Percentiles rank a stretch among this genome's conserved stretches.
phyloP scores from a whole-genome alignment of 2,113 vertebrate species.

The Erythrolamprus reginae region DNA sequence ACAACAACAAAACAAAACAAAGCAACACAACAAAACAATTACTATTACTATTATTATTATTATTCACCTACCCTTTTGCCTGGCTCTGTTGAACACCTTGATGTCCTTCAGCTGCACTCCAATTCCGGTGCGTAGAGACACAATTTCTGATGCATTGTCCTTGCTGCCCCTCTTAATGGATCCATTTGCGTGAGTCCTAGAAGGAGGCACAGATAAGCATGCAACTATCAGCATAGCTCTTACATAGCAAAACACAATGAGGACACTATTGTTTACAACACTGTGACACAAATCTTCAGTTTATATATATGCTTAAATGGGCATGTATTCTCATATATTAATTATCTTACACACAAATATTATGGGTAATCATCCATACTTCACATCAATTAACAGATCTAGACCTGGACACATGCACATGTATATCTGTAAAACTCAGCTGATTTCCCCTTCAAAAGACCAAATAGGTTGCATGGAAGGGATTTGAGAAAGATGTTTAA shows the following conservation, averaged over 20 bases:
- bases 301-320: background rate
- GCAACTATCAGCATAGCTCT: rapidly evolving
- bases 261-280: background rate
- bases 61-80: constrained; percentile 82
- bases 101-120: constrained; percentile 97
- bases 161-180: constrained; percentile 96
- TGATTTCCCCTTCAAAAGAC: background rate
- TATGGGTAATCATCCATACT: background rate
- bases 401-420: background rate
- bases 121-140: constrained; percentile 88
- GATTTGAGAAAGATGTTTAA: background rate
- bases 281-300: background rate
- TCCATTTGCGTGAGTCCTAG: constrained; percentile 92
- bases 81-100: constrained; percentile 92
- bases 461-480: background rate
- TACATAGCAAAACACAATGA: too few relatives aligned
- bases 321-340: background rate
- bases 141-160: constrained; percentile 90
- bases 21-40: too few relatives aligned
- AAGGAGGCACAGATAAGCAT: background rate
- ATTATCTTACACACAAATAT: background rate
- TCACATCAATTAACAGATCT: background rate
- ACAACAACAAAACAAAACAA: too few relatives aligned
- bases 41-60: too few relatives aligned
- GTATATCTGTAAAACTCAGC: too few relatives aligned